Base-by-base conservation (phyloP, 2,113 vertebrate genomes). In the Notothenia rossii region DNA sequence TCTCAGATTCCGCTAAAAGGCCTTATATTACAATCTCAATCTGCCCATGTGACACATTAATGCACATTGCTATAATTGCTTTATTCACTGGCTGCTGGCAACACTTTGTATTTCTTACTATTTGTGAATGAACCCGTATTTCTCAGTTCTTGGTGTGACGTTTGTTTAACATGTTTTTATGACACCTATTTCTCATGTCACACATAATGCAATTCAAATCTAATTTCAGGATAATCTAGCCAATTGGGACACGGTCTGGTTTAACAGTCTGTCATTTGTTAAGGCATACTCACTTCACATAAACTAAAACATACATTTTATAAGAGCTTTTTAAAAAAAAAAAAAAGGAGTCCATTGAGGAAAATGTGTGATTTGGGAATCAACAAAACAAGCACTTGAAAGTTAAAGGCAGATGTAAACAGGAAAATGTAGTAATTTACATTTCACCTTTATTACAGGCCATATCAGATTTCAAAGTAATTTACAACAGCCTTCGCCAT, bases 1-100 rank as follows among this genome's bases (percentile, higher is more conserved):
- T 11, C 10, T 1, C 0, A 0, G 0, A 2, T 45, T 46, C 46
- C 33, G 17, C 3, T 1, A 11, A 40, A 53, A 48, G 13, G 40
- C 7, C 9, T 12, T 46, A 18, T 78, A 58, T 72, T n/a, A 71
- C 9, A 45, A 33, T 10, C 4, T 17, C 2, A 2, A 17, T 43
- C 46, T 18, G 11, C 17, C 45, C 33, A 66, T 12, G 0, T 25
- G 48, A 15, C 40, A 13, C 43, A 62, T 61, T 43, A 17, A 2
- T 11, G 22, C 2, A 7, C 7, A 2, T 20, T 13, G 40, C 61
- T 63, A n/a, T 22, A 7, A 1, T n/a, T 12, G 40, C 60, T 63
- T 61, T 20, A 7, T 2, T n/a, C 17, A 45, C 33, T 14, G 5
- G 8, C 36, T 66, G 10, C 45, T 49, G 4, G 10, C 13, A 22